phyloP scores from a whole-genome alignment of 2,113 vertebrate genomes.

The Suricata suricatta region DNA sequence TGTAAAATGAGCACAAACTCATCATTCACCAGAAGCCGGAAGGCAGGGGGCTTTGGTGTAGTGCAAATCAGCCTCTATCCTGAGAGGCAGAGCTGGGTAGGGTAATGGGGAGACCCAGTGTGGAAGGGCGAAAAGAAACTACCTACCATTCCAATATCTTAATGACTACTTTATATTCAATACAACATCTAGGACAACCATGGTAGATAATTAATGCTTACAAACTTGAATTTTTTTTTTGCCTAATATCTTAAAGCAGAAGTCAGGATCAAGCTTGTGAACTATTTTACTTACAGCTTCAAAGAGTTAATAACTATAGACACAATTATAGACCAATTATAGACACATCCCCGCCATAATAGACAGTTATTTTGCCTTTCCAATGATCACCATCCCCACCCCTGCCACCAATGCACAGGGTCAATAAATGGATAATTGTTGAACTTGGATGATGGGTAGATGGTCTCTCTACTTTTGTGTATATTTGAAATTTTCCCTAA shows the following conservation, averaged over 20 bases:
- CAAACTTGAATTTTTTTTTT: neutral
- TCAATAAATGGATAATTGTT: neutral
- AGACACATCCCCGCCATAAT: neutral
- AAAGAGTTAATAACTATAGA: neutral
- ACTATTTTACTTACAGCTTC: neutral
- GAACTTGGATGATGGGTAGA: neutral
- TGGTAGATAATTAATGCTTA: neutral
- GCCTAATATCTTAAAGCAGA: neutral
- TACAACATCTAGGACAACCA: neutral
- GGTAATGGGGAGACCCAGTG: neutral
- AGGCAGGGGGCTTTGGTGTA: neutral
- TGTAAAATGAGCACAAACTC: neutral
- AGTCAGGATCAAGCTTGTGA: neutral
- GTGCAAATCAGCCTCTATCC: neutral
- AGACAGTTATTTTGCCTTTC: neutral
- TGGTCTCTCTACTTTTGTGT: neutral
- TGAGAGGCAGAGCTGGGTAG: neutral
- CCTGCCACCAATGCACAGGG: neutral
- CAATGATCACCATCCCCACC: neutral
- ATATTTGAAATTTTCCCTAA: constrained; percentile 9
- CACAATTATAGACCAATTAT: no score
- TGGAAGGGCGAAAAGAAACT: neutral
- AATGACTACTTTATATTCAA: neutral
- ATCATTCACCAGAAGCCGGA: neutral
- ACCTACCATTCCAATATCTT: neutral